Evolutionary conservation across 2,113 vertebrate species (phyloP).

Genomic region (Nansenia antarctica): DNA sequence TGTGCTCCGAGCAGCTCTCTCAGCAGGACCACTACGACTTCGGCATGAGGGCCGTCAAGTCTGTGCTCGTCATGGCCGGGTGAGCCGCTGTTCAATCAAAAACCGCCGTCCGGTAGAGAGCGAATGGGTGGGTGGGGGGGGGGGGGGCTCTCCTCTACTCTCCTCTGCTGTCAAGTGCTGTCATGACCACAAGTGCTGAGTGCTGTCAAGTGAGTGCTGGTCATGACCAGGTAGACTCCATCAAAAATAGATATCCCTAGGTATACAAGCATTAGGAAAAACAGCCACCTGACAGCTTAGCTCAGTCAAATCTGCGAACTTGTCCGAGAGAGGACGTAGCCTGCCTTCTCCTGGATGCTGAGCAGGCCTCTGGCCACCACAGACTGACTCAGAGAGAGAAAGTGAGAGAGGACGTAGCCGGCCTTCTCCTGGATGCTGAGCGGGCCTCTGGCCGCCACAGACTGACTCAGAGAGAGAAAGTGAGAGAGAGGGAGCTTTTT

Average conservation of each 20-base stretch:
- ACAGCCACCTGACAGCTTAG: no score
- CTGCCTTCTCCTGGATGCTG: slow-evolving; percentile 76
- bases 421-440: slow-evolving; percentile 78
- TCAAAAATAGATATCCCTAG: no score
- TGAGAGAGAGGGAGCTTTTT: no score
- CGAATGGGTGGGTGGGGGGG: no score
- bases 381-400: slow-evolving; percentile 58
- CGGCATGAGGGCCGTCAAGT: slow-evolving; percentile 87
- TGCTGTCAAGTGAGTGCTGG: no score
- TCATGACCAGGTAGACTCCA: no score
- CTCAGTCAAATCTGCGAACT: no score
- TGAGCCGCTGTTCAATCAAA: slow-evolving; percentile 53
- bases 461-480: slow-evolving; percentile 51
- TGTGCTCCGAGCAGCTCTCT: slow-evolving; percentile 86
- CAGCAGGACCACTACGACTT: slow-evolving; percentile 89
- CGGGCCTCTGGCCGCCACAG: slow-evolving; percentile 79
- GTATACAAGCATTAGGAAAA: no score
- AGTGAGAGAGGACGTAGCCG: slow-evolving; percentile 65
- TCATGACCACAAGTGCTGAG: no score
- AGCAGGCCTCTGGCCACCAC: slow-evolving; percentile 81
- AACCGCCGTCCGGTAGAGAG: background rate
- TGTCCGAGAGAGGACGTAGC: no score
- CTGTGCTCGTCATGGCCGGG: slow-evolving; percentile 87
- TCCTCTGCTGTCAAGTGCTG: no score
- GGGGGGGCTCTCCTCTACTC: no score